These are phyloP conservation scores for Drosophila dives DNA, from an alignment of 2,888 invertebrate species.

Conservation along the genomic window DNA sequence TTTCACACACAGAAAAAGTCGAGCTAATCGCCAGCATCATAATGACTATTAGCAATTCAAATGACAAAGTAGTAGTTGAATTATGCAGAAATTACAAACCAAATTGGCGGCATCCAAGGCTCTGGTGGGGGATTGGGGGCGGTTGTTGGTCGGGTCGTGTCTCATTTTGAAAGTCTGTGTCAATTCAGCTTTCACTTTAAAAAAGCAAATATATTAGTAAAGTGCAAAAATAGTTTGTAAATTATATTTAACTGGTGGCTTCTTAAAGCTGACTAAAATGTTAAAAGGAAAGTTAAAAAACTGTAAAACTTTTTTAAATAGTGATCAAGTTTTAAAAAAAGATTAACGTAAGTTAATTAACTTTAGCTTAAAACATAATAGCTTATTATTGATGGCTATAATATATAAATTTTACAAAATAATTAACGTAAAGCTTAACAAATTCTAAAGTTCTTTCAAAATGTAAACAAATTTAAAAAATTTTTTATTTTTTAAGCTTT, in stretches of 20 bases:
- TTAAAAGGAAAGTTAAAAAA: background rate
- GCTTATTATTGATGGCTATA: background rate
- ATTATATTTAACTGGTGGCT: background rate
- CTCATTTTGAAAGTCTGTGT: conserved; percentile 26
- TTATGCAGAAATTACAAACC: conserved; percentile 71
- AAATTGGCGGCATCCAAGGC: conserved; percentile 71
- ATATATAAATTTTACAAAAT: background rate
- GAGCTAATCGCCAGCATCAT: conserved; percentile 16
- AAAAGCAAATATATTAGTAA: conserved; percentile 16
- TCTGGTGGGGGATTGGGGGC: conserved; percentile 35
- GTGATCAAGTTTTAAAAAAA: background rate
- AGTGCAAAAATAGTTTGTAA: conserved; percentile 26
- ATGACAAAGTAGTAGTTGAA: conserved; percentile 69
- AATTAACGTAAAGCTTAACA: background rate
- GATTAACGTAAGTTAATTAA: background rate
- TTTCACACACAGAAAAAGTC: conserved; percentile 61
- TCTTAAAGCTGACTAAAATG: background rate
- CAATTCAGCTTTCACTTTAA: conserved; percentile 14
- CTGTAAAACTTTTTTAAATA: background rate
- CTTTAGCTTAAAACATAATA: background rate
- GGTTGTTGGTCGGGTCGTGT: conserved; percentile 37
- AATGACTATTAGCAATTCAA: conserved; percentile 40
- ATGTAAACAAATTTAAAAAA: background rate
- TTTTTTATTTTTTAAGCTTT: background rate
- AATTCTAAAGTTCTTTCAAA: background rate